phyloP scores from a whole-genome alignment of 2,113 vertebrate species.

The Callorhinus ursinus region DNA sequence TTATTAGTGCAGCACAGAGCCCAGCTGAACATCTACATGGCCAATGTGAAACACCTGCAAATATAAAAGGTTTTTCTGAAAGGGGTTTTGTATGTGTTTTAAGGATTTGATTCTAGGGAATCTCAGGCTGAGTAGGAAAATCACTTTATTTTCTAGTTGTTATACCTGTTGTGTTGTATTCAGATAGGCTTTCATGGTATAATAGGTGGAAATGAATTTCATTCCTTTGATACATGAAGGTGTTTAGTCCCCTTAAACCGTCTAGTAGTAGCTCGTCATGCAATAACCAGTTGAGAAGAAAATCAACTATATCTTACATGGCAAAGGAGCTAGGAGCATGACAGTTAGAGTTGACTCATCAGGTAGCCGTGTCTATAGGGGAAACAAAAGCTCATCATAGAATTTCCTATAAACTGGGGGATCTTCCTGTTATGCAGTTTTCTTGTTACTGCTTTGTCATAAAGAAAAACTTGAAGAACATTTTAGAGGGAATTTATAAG shows the following conservation, averaged over 20 bases:
- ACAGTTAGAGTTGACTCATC: neutral
- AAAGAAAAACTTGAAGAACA: neutral
- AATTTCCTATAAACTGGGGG: neutral
- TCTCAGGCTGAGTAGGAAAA: slow-evolving; percentile 22
- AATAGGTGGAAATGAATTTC: neutral
- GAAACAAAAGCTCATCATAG: neutral
- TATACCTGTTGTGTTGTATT: slow-evolving; percentile 8
- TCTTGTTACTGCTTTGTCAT: slow-evolving; percentile 1
- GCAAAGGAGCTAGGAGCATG: neutral
- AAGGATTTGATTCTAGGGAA: slow-evolving; percentile 27
- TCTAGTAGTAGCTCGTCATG: neutral
- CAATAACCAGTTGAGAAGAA: neutral
- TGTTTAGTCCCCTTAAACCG: slow-evolving; percentile 31
- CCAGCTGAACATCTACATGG: neutral
- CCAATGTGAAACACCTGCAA: slow-evolving; percentile 13
- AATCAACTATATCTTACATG: slow-evolving; percentile 14
- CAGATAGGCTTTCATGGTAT: neutral
- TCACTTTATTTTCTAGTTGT: slow-evolving; percentile 29
- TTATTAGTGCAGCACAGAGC: neutral
- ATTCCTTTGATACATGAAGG: neutral
- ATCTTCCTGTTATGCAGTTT: neutral
- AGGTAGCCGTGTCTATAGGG: neutral
- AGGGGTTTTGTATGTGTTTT: neutral
- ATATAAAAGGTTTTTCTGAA: neutral
- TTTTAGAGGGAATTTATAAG: neutral